Evolutionary conservation across 2,888 invertebrate species (phyloP).

Genomic region (Ormia ochracea): DNA sequence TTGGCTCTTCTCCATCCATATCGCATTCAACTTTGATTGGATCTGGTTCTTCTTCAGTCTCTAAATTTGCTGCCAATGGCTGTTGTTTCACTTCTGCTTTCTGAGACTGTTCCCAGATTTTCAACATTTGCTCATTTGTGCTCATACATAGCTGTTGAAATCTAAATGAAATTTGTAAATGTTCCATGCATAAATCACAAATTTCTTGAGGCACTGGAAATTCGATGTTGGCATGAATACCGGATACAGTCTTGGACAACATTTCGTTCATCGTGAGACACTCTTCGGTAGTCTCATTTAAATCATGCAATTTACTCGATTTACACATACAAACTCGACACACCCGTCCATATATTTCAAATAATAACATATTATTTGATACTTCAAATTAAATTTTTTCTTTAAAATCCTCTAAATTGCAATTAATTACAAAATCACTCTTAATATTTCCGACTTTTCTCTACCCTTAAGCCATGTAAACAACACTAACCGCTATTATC

Average conservation of each 20-base stretch:
- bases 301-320: constrained; percentile 39
- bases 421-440: constrained; percentile 26
- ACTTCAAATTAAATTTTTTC: not conserved
- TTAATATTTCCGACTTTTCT: constrained; percentile 47
- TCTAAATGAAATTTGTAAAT: constrained; percentile 44
- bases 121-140: constrained; percentile 50
- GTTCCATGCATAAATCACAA: constrained; percentile 49
- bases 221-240: constrained; percentile 40
- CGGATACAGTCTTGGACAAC: constrained; percentile 44
- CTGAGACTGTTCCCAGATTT: constrained; percentile 49
- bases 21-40: constrained; percentile 52
- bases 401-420: constrained; percentile 1
- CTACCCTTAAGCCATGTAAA: constrained; percentile 56
- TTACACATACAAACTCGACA: constrained; percentile 56
- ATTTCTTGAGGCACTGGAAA: constrained; percentile 60
- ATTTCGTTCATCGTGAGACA: constrained; percentile 51
- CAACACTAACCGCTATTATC: constrained; percentile 43
- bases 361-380: constrained; percentile 44
- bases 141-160: constrained; percentile 46
- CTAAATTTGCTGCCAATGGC: not conserved
- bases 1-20: constrained; percentile 20
- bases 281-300: constrained; percentile 46
- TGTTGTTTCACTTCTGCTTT: constrained; percentile 46
- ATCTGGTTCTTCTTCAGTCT: constrained; percentile 43
- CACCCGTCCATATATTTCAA: constrained; percentile 52